phyloP scores from a whole-genome alignment of 1,140 invertebrate genomes.

The Drosophila orosa region DNA sequence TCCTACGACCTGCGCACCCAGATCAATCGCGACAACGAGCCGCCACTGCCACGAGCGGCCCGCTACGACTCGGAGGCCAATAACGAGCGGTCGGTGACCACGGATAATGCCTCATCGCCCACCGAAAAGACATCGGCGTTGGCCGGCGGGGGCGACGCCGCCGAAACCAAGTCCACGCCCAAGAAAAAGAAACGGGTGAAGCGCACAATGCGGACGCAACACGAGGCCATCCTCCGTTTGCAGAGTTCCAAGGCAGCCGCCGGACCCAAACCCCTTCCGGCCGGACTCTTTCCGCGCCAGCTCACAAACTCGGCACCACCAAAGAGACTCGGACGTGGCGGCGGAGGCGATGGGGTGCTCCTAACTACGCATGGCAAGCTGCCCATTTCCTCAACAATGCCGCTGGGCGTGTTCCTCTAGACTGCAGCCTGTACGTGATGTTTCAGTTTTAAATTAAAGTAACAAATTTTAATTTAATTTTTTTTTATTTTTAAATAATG shows the following conservation, averaged over 20 bases:
- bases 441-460: constrained; percentile 35
- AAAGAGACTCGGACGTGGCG: not conserved
- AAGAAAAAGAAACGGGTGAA: constrained; percentile 61
- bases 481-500: not conserved
- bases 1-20: constrained; percentile 59
- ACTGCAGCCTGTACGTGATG: not conserved
- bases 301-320: constrained; percentile 18
- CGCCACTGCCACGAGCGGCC: constrained; percentile 21
- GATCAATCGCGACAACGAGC: constrained; percentile 54
- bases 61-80: not conserved
- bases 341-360: constrained; percentile 40
- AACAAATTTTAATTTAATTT: too few relatives aligned
- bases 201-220: constrained; percentile 26
- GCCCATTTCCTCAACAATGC: constrained; percentile 11
- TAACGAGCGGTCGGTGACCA: not conserved
- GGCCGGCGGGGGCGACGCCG: constrained; percentile 2
- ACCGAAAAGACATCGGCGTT: not conserved
- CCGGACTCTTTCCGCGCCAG: constrained; percentile 30
- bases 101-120: not conserved
- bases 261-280: not conserved
- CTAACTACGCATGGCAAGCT: constrained; percentile 18
- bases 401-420: constrained; percentile 21
- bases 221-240: constrained; percentile 42
- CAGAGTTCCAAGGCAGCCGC: constrained; percentile 23
- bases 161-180: constrained; percentile 10